phyloP scores from a whole-genome alignment of 1,140 invertebrate species.

The Drosophila saltans region DNA sequence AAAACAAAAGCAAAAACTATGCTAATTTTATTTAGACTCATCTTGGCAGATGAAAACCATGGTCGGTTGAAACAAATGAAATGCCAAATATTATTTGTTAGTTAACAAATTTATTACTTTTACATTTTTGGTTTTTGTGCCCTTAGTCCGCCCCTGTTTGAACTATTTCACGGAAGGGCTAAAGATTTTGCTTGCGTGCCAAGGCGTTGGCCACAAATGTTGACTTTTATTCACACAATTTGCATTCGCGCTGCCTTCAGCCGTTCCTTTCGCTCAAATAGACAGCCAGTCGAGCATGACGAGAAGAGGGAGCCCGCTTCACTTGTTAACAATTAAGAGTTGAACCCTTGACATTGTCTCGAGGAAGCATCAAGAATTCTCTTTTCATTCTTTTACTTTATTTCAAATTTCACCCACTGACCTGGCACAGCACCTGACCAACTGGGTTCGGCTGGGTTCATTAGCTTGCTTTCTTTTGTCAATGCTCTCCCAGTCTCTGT shows the following conservation, averaged over 20 bases:
- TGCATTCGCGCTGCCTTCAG: conserved; percentile 39
- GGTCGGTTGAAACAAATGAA: background rate
- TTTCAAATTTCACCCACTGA: conserved; percentile 25
- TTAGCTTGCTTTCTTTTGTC: conserved; percentile 77
- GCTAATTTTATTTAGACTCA: conserved; percentile 58
- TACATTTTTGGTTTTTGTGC: too few relatives aligned
- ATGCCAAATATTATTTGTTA: too few relatives aligned
- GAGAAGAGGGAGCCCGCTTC: conserved; percentile 29
- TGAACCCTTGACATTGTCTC: conserved; percentile 61
- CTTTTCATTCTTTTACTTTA: background rate
- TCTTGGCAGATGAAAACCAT: conserved; percentile 18
- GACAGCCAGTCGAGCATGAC: conserved; percentile 38
- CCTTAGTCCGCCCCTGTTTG: background rate
- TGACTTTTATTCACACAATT: conserved; percentile 81
- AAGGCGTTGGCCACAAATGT: conserved; percentile 69
- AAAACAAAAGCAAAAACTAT: conserved; percentile 60
- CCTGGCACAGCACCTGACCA: conserved; percentile 23
- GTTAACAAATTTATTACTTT: too few relatives aligned
- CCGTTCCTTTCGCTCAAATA: conserved; percentile 16
- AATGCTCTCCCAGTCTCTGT: conserved; percentile 19
- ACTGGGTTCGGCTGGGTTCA: conserved; percentile 31
- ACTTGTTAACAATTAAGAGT: conserved; percentile 59
- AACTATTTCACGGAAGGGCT: conserved; percentile 31
- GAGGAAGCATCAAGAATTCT: background rate
- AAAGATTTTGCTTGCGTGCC: conserved; percentile 56